These are phyloP conservation scores for Salvelinus namaycush DNA, from an alignment of 2,113 vertebrate genomes.

Conservation along the genomic window DNA sequence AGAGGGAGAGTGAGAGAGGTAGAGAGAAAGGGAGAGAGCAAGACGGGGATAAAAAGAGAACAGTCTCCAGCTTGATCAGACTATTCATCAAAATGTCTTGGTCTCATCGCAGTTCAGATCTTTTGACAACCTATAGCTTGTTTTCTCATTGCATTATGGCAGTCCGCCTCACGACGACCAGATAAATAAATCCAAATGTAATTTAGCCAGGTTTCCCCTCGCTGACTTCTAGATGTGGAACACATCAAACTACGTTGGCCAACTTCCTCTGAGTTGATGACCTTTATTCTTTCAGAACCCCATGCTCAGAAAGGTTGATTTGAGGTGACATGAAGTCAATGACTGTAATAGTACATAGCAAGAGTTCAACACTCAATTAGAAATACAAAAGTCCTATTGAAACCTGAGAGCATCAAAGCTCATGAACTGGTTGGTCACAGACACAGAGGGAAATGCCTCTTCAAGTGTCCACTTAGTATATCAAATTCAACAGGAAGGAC, in stretches of 20 bases:
- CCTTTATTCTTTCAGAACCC: not conserved
- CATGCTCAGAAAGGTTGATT: not conserved
- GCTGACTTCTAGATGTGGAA: slow-evolving; percentile 36
- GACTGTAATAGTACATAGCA: not conserved
- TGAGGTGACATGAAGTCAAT: not conserved
- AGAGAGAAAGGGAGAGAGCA: slow-evolving; percentile 14
- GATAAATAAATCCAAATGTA: slow-evolving; percentile 45
- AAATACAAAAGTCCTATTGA: not conserved
- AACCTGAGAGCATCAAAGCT: slow-evolving; percentile 28
- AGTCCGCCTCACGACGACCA: slow-evolving; percentile 51
- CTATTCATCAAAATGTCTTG: slow-evolving; percentile 70
- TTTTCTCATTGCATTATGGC: slow-evolving; percentile 56
- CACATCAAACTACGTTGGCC: slow-evolving; percentile 13
- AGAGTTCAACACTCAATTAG: not conserved
- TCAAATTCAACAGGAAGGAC: slow-evolving; percentile 45
- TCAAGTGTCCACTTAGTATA: slow-evolving; percentile 18
- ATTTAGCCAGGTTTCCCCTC: slow-evolving; percentile 34
- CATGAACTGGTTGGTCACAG: slow-evolving; percentile 42
- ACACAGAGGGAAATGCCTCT: slow-evolving; percentile 18
- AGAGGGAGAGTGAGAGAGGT: not conserved
- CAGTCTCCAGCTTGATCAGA: slow-evolving; percentile 54
- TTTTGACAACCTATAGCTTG: slow-evolving; percentile 68
- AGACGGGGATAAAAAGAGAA: slow-evolving; percentile 26
- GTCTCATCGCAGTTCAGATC: slow-evolving; percentile 65
- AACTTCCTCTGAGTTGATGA: not conserved